Evolutionary conservation across 2,113 vertebrate species (phyloP).

Genomic region (Sinocyclocheilus rhinocerous): DNA sequence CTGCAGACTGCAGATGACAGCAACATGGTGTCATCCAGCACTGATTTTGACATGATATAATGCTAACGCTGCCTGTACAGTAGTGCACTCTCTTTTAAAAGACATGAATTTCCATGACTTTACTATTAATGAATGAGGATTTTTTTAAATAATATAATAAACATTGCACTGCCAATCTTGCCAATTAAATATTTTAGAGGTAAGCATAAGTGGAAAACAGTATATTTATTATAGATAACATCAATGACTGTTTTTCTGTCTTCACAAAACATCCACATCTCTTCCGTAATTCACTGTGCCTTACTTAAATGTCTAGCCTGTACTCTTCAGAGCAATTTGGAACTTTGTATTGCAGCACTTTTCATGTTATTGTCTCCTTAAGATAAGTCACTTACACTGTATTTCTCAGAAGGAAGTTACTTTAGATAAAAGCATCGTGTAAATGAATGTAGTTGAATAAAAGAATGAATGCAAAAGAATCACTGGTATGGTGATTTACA

Average conservation of each 20-base stretch:
- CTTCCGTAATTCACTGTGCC: neutral
- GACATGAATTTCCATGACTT: neutral
- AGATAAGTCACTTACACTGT: neutral
- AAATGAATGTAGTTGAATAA: neutral
- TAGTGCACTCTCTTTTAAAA: neutral
- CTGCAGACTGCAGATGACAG: neutral
- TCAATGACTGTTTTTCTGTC: neutral
- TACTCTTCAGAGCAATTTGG: slow-evolving; percentile 8
- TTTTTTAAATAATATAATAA: neutral
- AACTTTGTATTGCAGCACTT: neutral
- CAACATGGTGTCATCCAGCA: neutral
- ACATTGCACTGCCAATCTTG: neutral
- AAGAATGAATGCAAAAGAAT: neutral
- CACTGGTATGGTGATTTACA: neutral
- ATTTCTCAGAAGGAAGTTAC: neutral
- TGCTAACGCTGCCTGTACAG: neutral
- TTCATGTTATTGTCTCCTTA: neutral
- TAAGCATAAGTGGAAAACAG: neutral
- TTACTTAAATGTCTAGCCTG: neutral
- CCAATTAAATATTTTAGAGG: neutral
- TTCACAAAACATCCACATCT: neutral
- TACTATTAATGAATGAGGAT: neutral
- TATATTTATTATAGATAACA: neutral
- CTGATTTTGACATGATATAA: neutral
- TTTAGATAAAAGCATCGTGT: neutral